These are phyloP conservation scores for Tylochromis polylepis DNA, from an alignment of 2,113 vertebrate species.

Conservation along the genomic window DNA sequence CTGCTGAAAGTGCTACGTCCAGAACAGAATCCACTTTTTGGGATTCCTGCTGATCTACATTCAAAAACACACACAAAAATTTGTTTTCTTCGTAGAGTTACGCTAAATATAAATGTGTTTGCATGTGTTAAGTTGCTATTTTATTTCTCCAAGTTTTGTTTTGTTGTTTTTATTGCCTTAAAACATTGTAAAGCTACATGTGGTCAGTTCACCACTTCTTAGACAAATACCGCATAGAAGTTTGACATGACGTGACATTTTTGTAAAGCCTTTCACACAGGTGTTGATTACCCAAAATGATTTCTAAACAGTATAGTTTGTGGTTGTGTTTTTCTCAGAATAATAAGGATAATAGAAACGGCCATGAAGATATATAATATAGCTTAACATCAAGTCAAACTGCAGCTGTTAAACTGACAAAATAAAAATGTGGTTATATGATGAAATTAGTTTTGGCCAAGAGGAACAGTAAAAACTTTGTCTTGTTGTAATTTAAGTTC, in stretches of 20 bases:
- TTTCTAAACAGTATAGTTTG: not conserved
- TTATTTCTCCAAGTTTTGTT: not conserved
- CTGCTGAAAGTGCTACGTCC: not conserved
- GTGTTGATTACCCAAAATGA: not conserved
- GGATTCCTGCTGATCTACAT: not conserved
- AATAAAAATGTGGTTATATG: not conserved
- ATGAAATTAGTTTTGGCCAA: not conserved
- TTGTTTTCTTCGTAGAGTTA: not conserved
- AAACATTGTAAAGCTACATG: not conserved
- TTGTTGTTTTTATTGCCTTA: not conserved
- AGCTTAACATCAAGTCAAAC: not conserved
- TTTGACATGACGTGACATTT: not conserved
- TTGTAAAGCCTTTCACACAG: not conserved
- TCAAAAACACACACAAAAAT: not conserved
- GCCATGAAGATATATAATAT: not conserved
- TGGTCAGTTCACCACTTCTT: not conserved
- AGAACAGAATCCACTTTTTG: not conserved
- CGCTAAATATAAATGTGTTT: not conserved
- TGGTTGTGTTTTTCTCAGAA: not conserved
- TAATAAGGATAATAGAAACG: not conserved
- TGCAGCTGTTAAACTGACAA: not conserved
- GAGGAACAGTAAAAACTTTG: not conserved
- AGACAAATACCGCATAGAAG: not conserved
- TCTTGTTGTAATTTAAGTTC: not conserved
- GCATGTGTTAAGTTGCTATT: not conserved